Evolutionary conservation across 1,140 invertebrate genomes (phyloP), one percentile per base, ranked within the genome.

Genomic region (Conus ventricosus): DNA sequence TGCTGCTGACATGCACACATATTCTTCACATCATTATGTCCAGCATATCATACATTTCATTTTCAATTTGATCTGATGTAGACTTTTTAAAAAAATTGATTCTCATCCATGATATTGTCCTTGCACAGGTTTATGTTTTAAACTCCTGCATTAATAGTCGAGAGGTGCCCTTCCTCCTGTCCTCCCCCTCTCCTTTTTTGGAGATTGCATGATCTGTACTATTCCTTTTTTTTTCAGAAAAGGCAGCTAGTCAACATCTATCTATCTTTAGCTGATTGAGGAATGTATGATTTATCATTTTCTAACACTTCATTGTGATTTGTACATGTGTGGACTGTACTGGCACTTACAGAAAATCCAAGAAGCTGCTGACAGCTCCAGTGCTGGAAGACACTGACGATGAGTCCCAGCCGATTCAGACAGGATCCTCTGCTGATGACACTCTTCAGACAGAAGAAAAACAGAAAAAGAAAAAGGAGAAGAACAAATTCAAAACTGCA

Each of bases 401-500:
- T 76, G 76, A 84, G 76, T 7, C n/a, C 27, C 76, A 78, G 25
- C 8, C n/a, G 8, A 2, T 25, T 13, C 6, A 78, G 75, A 11
- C 3, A 82, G 63, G 15, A 83, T 20, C 87, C 25, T 39, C 25
- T 20, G n/a, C 81, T 51, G 13, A 39, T 67, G 53, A 84, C 55
- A 51, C 6, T 10, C 27, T 4, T 60, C 20, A 86, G 53, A 39
- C 67, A 20, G 11, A n/a, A 25, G 63, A 89, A 63, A 63, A 23
- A n/a, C 20, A 67, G 53, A 76, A n/a, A 81, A 82, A 76, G 54
- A 80, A 85, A 88, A 87, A 85, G 15, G 7, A 84, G 83, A 81
- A 80, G 25, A 82, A 71, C 27, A 20, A 53, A 39, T 15, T 27
- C 85, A 20, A 80, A 27, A n/a, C 23, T n/a, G 23, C 23, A 27